Base-by-base conservation (phyloP, 1,140 invertebrate species). In the Hydropsyche tenuis region DNA sequence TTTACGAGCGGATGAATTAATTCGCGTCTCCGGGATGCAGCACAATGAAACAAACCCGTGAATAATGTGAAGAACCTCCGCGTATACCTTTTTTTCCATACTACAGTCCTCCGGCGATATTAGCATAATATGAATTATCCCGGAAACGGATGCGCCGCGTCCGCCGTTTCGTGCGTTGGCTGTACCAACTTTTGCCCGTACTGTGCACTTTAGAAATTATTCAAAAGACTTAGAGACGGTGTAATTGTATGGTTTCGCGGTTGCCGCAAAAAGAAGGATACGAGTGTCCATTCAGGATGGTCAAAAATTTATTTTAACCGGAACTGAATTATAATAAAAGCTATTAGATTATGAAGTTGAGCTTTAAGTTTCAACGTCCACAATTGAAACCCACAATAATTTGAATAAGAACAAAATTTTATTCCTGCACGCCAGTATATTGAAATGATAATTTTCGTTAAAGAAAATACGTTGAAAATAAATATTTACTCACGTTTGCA, bases 91-190 rank as follows among this genome's bases (percentile, higher is more conserved):
- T 65, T 73, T 73, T 73, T 48, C 25, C 18, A 43, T 42, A 25
- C 30, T 4, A 37, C 30, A 37, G 30, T 37, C 30, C 30, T 60
- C 56, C 23, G 56, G 18, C 23, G 56, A 37, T 69, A 77, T 77
- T 77, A 77, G 73, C 76, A 77, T 77, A 77, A 77, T 75, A 77
- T 75, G 76, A 77, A 77, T 75, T 73, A 77, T 77, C 56, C 60
- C 71, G 76, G 76, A 77, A 77, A 72, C 73, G 76, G 76, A 77
- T 77, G 73, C 56, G 46, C 73, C 56, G 42, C 65, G 46, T 73
- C 73, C 68, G 48, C 56, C 64, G 70, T 65, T 76, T 73, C 74
- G 69, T 74, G 68, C 65, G 65, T 68, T 22, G 45, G 43, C 22
- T 37, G 30, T 37, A 25, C 14, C 16, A 72, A 56, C 45, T 42